These are phyloP conservation scores for Dicentrarchus labrax DNA, from an alignment of 2,113 vertebrate species.

Conservation along the genomic window DNA sequence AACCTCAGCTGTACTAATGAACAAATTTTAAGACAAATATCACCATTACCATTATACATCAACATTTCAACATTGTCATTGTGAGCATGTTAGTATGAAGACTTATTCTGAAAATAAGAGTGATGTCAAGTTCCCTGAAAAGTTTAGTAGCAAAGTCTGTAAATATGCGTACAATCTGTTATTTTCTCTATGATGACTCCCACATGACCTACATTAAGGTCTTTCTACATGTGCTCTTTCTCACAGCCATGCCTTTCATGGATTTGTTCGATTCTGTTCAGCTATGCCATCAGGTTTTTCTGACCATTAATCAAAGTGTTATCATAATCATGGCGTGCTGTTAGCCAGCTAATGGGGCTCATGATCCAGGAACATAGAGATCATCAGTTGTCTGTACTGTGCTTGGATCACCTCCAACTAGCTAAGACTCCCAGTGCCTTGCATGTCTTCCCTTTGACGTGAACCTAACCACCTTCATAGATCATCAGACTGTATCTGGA, in stretches of 20 bases:
- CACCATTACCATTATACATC: background rate
- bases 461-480: slow-evolving; percentile 56
- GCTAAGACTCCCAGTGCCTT: slow-evolving; percentile 19
- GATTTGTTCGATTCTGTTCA: slow-evolving; percentile 18
- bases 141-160: background rate
- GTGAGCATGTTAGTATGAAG: background rate
- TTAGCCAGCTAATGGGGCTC: slow-evolving; percentile 14
- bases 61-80: background rate
- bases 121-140: background rate
- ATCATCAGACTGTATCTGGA: slow-evolving; percentile 55
- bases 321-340: slow-evolving; percentile 18
- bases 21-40: background rate
- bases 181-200: background rate
- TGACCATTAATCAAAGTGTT: slow-evolving; percentile 40
- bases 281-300: slow-evolving; percentile 2
- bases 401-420: slow-evolving; percentile 42
- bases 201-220: background rate
- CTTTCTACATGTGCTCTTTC: slow-evolving; percentile 9
- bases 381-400: slow-evolving; percentile 12
- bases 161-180: background rate
- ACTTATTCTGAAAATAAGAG: background rate
- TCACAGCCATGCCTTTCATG: slow-evolving; percentile 2
- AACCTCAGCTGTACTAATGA: background rate
- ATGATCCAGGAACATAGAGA: slow-evolving; percentile 19
- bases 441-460: slow-evolving; percentile 43